Percentiles rank a stretch among this genome's conserved stretches.
phyloP scores from a whole-genome alignment of 2,113 vertebrate species.

The Patagioenas fasciata region DNA sequence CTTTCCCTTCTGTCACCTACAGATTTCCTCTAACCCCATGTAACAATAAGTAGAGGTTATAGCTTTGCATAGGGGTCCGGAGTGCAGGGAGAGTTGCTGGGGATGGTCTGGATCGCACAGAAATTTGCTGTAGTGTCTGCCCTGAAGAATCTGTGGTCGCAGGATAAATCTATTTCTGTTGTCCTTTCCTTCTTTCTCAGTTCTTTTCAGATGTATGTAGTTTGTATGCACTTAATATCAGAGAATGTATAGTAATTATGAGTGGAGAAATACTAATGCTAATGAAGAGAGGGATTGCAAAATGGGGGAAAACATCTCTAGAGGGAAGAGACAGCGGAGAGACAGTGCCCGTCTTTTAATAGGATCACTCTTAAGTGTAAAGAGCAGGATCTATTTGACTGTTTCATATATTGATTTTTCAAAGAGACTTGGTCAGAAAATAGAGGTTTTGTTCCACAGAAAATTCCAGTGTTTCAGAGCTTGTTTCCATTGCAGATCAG shows the following conservation, averaged over 20 bases:
- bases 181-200: background rate
- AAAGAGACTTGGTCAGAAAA: background rate
- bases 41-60: accelerated
- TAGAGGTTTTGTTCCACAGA: background rate
- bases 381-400: background rate
- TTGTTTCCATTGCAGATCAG: background rate
- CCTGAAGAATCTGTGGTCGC: background rate
- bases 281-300: background rate
- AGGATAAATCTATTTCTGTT: accelerated
- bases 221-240: accelerated
- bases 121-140: accelerated
- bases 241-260: accelerated
- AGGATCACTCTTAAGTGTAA: background rate
- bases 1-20: background rate
- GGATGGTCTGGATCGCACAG: accelerated
- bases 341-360: accelerated
- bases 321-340: background rate
- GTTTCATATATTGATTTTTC: background rate
- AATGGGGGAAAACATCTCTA: background rate
- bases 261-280: accelerated
- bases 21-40: accelerated
- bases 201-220: accelerated
- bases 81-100: accelerated
- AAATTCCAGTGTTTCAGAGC: background rate
- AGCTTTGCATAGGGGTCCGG: accelerated